Evolutionary conservation across 92 coral and sea anemone species (phyloP).

Genomic region (Siderastrea siderea): DNA sequence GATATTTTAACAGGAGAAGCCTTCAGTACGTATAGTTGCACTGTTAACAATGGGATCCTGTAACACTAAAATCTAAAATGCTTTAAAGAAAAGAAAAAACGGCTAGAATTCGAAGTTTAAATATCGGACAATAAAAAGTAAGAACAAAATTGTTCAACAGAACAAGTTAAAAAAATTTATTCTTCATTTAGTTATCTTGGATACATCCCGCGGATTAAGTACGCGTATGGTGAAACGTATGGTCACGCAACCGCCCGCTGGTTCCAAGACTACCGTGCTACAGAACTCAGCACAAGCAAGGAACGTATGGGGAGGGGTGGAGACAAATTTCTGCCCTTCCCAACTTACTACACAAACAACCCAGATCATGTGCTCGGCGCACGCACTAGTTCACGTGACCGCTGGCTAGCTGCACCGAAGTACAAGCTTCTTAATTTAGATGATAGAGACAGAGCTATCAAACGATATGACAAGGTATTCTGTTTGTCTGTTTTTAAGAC

Average conservation of each 20-base stretch:
- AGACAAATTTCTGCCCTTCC: slow-evolving; percentile 91
- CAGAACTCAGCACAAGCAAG: slow-evolving; percentile 85
- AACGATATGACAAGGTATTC: slow-evolving; percentile 80
- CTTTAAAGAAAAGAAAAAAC: no score
- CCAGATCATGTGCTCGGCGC: slow-evolving; percentile 98
- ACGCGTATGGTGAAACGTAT: slow-evolving; percentile 87
- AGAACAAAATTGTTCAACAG: not conserved
- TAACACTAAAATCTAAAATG: no score
- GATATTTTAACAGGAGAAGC: no score
- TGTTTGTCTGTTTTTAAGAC: not conserved
- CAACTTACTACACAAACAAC: slow-evolving; percentile 92
- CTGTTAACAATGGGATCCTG: no score
- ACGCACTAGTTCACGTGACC: slow-evolving; percentile 92
- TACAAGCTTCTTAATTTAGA: slow-evolving; percentile 80
- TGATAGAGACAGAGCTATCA: slow-evolving; percentile 75
- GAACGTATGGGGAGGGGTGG: slow-evolving; percentile 96
- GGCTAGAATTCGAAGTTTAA: no score
- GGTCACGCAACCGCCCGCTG: slow-evolving; percentile 93
- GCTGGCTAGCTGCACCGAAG: slow-evolving; percentile 94
- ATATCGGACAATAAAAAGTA: no score
- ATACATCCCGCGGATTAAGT: slow-evolving; percentile 86
- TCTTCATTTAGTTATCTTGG: slow-evolving; percentile 80
- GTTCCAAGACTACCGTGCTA: slow-evolving; percentile 86
- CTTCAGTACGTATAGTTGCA: no score
- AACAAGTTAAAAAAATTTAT: not conserved